These are phyloP conservation scores for Xestia sexstrigata DNA, from an alignment of 2,888 invertebrate species.

Conservation along the genomic window DNA sequence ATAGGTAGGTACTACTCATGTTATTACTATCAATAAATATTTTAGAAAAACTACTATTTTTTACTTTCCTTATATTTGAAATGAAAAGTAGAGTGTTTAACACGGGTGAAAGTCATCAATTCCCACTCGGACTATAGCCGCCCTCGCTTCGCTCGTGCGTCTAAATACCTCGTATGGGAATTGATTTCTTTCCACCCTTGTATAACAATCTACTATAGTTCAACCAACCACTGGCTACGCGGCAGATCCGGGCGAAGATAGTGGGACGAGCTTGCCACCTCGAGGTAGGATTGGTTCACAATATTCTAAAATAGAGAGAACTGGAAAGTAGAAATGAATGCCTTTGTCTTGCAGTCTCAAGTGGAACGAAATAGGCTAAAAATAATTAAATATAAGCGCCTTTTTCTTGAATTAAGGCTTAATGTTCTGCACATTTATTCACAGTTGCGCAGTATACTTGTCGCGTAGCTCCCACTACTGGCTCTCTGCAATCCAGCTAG, in stretches of 20 bases:
- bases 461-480: slow-evolving; percentile 11
- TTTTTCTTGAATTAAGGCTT: background rate
- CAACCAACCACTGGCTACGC: background rate
- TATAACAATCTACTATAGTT: too few species aligned
- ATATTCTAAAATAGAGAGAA: background rate
- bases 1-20: too few species aligned
- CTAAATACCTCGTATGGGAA: too few species aligned
- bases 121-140: too few species aligned
- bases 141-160: too few species aligned
- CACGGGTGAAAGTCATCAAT: too few species aligned
- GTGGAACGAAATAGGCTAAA: background rate
- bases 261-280: background rate
- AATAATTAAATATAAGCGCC: background rate
- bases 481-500: background rate
- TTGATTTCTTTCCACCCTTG: too few species aligned
- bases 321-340: background rate
- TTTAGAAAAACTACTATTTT: too few species aligned
- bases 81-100: too few species aligned
- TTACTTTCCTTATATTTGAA: too few species aligned
- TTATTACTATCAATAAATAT: too few species aligned
- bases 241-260: background rate
- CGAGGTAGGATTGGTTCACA: background rate
- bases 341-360: background rate
- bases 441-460: background rate
- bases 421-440: background rate